phyloP scores from a whole-genome alignment of 2,113 vertebrate species.

The Lamprotornis superbus region DNA sequence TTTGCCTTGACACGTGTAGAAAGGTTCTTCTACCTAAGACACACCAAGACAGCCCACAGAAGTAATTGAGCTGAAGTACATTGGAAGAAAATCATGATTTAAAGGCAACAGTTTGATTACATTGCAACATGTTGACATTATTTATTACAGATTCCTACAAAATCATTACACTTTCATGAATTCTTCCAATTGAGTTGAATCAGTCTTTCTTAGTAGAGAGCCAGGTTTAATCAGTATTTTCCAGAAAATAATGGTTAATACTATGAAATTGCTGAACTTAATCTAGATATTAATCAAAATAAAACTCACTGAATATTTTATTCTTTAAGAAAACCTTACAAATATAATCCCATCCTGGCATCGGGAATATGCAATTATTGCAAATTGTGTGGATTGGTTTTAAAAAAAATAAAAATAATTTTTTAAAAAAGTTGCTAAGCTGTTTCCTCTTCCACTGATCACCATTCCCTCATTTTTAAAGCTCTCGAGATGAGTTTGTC shows the following conservation, averaged over 20 bases:
- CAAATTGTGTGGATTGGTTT: background rate
- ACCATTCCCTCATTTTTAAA: background rate
- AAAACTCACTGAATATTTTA: background rate
- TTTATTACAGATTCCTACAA: background rate
- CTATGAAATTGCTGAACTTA: background rate
- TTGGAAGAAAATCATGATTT: background rate
- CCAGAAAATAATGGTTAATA: background rate
- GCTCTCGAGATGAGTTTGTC: background rate
- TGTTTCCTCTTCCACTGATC: background rate
- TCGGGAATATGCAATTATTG: background rate
- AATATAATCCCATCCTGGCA: background rate
- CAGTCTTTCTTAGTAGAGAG: background rate
- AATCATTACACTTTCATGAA: background rate
- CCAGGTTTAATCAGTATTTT: background rate
- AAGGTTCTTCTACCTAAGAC: background rate
- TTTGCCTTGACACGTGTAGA: background rate
- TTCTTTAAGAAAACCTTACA: background rate
- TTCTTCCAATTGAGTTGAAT: background rate
- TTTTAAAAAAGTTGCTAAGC: background rate
- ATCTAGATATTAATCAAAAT: background rate
- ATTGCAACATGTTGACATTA: background rate
- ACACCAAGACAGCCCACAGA: background rate
- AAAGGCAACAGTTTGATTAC: background rate
- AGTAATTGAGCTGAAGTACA: background rate
- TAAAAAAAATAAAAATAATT: background rate